Evolutionary conservation across 2,797 vertebrate genomes (phyloP).

Genomic region (Alauda arvensis): DNA sequence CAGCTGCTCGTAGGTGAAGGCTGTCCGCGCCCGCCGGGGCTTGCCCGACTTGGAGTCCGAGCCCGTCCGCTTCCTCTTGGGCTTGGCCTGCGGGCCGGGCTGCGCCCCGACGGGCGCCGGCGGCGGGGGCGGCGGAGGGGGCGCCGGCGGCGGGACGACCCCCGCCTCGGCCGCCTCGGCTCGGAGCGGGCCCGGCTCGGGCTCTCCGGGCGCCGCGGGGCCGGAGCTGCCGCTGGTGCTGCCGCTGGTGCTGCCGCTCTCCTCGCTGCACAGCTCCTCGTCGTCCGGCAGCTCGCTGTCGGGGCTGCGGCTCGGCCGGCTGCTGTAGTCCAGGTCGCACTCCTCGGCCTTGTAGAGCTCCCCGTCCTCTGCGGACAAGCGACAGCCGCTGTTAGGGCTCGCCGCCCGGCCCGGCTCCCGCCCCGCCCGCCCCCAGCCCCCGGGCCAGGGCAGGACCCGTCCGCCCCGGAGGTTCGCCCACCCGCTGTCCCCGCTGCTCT

Average conservation of each 20-base stretch:
- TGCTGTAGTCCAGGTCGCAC: slow-evolving; percentile 79
- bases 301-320: slow-evolving; percentile 72
- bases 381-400: neutral
- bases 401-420: neutral
- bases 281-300: slow-evolving; percentile 78
- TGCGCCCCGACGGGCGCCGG: slow-evolving; percentile 36
- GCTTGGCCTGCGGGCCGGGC: slow-evolving; percentile 72
- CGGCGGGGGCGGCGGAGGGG: slow-evolving; percentile 44
- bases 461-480: neutral
- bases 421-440: neutral
- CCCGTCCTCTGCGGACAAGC: slow-evolving; percentile 75
- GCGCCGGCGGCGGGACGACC: neutral
- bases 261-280: slow-evolving; percentile 80
- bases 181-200: neutral
- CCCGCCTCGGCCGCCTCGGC: neutral
- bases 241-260: slow-evolving; percentile 72
- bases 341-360: slow-evolving; percentile 81
- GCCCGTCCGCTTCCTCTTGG: slow-evolving; percentile 91
- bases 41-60: slow-evolving; percentile 92
- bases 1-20: slow-evolving; percentile 95
- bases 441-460: neutral
- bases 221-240: slow-evolving; percentile 46
- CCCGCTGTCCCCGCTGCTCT: neutral
- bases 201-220: slow-evolving; percentile 9
- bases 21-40: slow-evolving; percentile 87